Base-by-base conservation (phyloP, 2,797 vertebrate species). In the Echeneis naucrates region DNA sequence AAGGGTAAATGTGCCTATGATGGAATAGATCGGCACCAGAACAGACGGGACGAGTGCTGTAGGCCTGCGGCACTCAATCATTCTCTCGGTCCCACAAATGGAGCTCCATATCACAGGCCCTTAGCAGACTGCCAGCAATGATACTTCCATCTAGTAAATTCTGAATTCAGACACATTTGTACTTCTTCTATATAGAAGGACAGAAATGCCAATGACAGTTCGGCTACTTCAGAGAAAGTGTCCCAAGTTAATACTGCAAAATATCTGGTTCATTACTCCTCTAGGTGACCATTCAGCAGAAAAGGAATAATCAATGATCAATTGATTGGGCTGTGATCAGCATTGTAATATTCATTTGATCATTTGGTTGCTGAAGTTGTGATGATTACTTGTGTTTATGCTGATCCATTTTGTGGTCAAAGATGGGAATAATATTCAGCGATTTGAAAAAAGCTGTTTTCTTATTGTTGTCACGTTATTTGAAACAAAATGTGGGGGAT, bases 11-110 rank as follows among this genome's bases (percentile, higher is more conserved):
- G 88, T 76, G 80, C 68, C 85, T 68, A 87, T 95, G 94, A 94
- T 95, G 89, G 90, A 95, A 93, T 92, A 74, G 83, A 87, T 88
- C 80, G 88, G 89, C 87, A 88, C 85, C 80, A 72, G 82, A 93
- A 89, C 90, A 91, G 92, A 92, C 90, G 90, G 91, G 89, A 91
- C 86, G 78, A 89, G 89, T 86, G 91, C 85, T 86, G 90, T 72
- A 87, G 88, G 88, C 91, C 87, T 63, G 62, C 76, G 90, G 93
- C 94, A 91, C 89, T 94, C 92, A 89, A 95, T 95, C 94, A 94
- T 84, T 93, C 92, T 92, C 89, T 88, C 77, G 23, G 77, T 86
- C 89, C 88, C 68, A 81, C 79, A 77, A n/a, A 77, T 77, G 75
- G 77, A 75, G 74, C 84, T 81, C 66, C 68, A 32, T 71, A 81